Base-by-base conservation (phyloP, 2,113 vertebrate genomes). In the Caranx ignobilis region DNA sequence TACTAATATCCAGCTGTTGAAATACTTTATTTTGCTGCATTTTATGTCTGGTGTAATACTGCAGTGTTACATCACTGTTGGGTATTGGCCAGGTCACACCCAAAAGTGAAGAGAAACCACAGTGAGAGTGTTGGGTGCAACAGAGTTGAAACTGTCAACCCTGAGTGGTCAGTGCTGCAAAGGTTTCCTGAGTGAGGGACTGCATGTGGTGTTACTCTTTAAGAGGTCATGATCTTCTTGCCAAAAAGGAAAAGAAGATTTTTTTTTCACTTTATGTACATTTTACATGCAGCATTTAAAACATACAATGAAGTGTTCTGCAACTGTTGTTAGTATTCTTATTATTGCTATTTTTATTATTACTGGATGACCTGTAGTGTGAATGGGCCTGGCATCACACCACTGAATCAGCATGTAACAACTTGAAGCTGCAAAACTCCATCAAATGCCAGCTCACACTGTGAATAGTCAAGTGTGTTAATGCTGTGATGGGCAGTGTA, bases 381-480 rank as follows among this genome's bases (percentile, higher is more conserved):
- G 94, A 94, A 93, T 86, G 81, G 90, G 89, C 90, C 89, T 78
- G 62, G 82, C 96, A 96, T 97, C 96, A 97, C 96, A 97, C 96
- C 97, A 96, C 95, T 95, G 88, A 95, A 95, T 94, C 95, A 89
- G 80, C 95, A 95, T 96, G 96, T 96, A 96, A 94, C 90, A 90
- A 82, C 91, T 90, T 94, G 89, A 87, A 93, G 90, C 79, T 85
- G 87, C 94, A 94, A 90, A 92, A 91, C 83, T 71, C 87, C 90
- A 86, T 79, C 91, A 87, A 78, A 90, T 79, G 88, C 81, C 80
- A 83, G 74, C 60, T 63, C 75, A 89, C 88, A 92, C 84, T 80
- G 68, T 71, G 78, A 85, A 62, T 39, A n/a, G 78, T 83, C 76
- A 85, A 79, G 86, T 90, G 89, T 87, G 89, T 79, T 82, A 75